Percentiles rank a stretch among this genome's conserved stretches.
Evolutionary conservation across 2,797 vertebrate species (phyloP).

Genomic region (Choloepus didactylus): DNA sequence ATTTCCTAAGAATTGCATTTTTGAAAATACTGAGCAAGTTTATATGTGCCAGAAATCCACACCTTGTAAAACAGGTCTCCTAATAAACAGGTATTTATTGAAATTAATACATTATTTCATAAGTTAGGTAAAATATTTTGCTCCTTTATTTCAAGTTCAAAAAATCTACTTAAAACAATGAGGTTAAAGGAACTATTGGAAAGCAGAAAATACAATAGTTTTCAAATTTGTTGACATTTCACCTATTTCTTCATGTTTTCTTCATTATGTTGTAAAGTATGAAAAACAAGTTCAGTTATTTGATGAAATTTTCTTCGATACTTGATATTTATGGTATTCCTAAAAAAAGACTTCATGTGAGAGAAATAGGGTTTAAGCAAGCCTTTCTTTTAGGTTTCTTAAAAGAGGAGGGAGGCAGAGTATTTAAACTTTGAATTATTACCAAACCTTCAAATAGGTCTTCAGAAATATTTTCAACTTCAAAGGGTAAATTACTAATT

Average conservation of each 20-base stretch:
- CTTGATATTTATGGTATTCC: background rate
- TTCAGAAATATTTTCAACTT: slow-evolving; percentile 1
- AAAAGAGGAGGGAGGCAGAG: background rate
- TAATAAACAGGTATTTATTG: background rate
- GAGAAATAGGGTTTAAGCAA: background rate
- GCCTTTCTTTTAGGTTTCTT: slow-evolving; percentile 26
- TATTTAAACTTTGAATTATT: background rate
- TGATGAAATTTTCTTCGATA: background rate
- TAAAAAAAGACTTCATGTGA: background rate
- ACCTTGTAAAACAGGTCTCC: background rate
- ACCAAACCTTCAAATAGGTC: slow-evolving; percentile 11
- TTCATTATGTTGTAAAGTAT: background rate
- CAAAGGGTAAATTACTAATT: background rate
- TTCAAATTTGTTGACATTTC: slow-evolving; percentile 38
- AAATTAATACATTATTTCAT: background rate
- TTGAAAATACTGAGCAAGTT: slow-evolving; percentile 4
- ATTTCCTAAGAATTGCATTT: slow-evolving; percentile 51
- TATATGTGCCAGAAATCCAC: background rate
- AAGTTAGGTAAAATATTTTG: background rate
- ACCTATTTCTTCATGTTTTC: slow-evolving; percentile 42
- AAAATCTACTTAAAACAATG: slow-evolving; percentile 10
- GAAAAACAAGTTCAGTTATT: background rate
- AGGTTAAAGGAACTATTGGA: background rate
- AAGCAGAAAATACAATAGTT: background rate
- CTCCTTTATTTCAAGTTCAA: slow-evolving; percentile 26